phyloP scores from a whole-genome alignment of 64 coral and sea anemone genomes.

The Catalaphyllia jardinei region DNA sequence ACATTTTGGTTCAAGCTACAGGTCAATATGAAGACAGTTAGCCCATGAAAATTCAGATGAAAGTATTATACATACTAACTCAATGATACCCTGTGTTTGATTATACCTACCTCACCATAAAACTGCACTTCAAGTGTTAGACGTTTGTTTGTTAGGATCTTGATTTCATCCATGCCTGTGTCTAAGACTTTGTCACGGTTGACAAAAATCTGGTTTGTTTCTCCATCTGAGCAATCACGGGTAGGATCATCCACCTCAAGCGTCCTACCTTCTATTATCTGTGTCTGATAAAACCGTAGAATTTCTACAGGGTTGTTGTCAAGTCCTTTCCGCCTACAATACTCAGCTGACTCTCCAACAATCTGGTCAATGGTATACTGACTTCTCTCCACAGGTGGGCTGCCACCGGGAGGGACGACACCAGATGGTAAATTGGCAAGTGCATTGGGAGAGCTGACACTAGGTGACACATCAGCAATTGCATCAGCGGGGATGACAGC shows the following conservation, averaged over 20 bases:
- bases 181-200: background rate
- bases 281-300: background rate
- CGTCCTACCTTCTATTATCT: background rate
- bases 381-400: background rate
- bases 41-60: background rate
- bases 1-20: background rate
- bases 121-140: background rate
- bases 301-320: background rate
- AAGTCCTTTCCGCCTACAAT: background rate
- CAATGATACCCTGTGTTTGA: background rate
- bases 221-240: background rate
- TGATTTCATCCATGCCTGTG: background rate
- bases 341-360: background rate
- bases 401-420: background rate
- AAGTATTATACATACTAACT: background rate
- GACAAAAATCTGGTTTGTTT: background rate
- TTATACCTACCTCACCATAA: background rate
- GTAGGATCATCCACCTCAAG: background rate
- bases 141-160: background rate
- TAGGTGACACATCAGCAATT: too few species aligned
- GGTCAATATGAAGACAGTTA: background rate
- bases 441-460: too few species aligned
- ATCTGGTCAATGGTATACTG: background rate
- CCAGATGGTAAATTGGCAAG: background rate
- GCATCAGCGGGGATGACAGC: too few species aligned